A percentile compares a stretch with the other conserved stretches of the same genome.
These are phyloP conservation scores for Drosophila macrospina DNA, from an alignment of 2,888 invertebrate genomes.

Conservation along the genomic window DNA sequence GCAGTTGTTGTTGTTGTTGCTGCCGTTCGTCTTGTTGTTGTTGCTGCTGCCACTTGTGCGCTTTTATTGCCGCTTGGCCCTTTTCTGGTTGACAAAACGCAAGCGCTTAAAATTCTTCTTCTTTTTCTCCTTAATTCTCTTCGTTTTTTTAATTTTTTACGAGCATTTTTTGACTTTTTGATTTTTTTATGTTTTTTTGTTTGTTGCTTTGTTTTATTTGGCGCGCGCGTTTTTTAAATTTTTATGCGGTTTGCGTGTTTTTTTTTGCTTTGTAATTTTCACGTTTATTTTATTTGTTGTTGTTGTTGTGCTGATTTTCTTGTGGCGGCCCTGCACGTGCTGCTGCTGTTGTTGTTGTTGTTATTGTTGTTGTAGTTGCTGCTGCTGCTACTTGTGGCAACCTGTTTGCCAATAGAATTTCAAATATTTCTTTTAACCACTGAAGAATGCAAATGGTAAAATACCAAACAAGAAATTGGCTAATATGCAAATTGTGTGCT, in stretches of 20 bases:
- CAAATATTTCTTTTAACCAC: conserved; percentile 34
- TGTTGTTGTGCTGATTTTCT: conserved; percentile 38
- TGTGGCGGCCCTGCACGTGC: conserved; percentile 64
- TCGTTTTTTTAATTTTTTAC: conserved; percentile 52
- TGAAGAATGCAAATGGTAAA: conserved; percentile 15
- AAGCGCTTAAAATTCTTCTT: conserved; percentile 61
- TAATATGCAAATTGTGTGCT: conserved; percentile 33
- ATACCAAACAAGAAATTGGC: conserved; percentile 15
- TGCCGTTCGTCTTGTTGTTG: conserved; percentile 44
- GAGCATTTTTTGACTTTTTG: conserved; percentile 51
- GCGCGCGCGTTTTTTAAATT: conserved; percentile 44
- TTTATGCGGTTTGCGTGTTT: conserved; percentile 52
- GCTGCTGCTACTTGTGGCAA: conserved; percentile 53
- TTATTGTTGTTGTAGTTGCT: conserved; percentile 31
- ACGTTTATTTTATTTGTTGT: conserved; percentile 30
- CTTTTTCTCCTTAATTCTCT: conserved; percentile 5
- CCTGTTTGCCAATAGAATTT: conserved; percentile 73
- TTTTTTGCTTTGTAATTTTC: conserved; percentile 43
- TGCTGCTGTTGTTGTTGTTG: conserved; percentile 31
- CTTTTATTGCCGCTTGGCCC: conserved; percentile 70
- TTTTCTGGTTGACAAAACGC: conserved; percentile 76
- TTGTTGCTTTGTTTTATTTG: conserved; percentile 32
- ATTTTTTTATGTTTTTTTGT: conserved; percentile 26
- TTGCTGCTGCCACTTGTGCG: conserved; percentile 74
- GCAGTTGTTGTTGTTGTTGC: conserved; percentile 33